These are phyloP conservation scores for Diachasma alloeum DNA, from an alignment of 1,140 invertebrate genomes.

Conservation along the genomic window DNA sequence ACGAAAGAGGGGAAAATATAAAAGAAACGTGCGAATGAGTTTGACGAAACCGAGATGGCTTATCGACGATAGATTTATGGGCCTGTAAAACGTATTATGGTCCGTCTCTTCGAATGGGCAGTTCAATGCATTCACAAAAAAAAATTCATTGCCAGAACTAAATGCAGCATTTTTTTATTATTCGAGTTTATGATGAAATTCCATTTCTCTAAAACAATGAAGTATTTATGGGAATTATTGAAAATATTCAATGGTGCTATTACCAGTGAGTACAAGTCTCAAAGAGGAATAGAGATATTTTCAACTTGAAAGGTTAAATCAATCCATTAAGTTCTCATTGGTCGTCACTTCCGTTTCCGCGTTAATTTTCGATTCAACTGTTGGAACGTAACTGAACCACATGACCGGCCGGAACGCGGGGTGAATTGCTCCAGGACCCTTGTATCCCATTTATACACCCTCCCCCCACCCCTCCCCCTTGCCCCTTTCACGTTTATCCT, in stretches of 20 bases:
- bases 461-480: background rate
- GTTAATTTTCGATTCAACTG: slow-evolving; percentile 53
- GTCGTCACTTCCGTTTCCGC: slow-evolving; percentile 42
- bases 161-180: background rate
- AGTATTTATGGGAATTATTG: too few species aligned
- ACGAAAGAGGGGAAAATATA: background rate
- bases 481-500: background rate
- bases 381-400: slow-evolving; percentile 30
- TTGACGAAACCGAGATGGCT: slow-evolving; percentile 37
- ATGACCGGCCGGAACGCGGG: slow-evolving; percentile 40
- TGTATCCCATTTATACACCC: background rate
- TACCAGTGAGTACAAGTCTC: too few species aligned
- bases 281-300: too few species aligned
- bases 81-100: slow-evolving; percentile 14
- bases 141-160: background rate
- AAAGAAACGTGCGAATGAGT: slow-evolving; percentile 41
- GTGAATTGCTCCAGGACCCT: background rate
- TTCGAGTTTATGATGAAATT: background rate
- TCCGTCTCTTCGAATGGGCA: background rate
- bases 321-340: background rate
- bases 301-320: background rate
- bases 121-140: background rate
- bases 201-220: too few species aligned
- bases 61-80: slow-evolving; percentile 37
- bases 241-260: too few species aligned